Evolutionary conservation across 2,797 vertebrate genomes (phyloP).

Genomic region (Poeciliopsis presidionis): DNA sequence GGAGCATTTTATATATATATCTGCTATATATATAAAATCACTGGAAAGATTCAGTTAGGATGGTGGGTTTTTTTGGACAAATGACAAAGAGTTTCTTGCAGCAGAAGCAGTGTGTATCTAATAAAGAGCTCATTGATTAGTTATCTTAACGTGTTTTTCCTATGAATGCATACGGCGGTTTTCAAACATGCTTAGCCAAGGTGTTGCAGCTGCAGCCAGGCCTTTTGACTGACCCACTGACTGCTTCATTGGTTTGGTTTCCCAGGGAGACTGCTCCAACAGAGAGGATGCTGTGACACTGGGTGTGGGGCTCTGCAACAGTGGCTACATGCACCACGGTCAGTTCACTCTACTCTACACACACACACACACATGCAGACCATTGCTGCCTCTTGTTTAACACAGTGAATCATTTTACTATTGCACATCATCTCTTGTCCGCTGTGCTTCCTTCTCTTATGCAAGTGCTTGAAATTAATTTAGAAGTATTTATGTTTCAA

Average conservation of each 20-base stretch:
- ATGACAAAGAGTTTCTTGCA: neutral
- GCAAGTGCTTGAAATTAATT: slow-evolving; percentile 8
- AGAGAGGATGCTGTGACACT: slow-evolving; percentile 95
- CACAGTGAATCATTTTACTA: neutral
- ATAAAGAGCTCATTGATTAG: neutral
- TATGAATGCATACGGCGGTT: neutral
- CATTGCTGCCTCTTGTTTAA: neutral
- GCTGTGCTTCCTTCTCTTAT: neutral
- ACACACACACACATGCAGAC: neutral
- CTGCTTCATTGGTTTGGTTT: slow-evolving; percentile 71
- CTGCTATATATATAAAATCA: neutral
- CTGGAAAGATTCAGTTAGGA: neutral
- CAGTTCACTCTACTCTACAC: slow-evolving; percentile 57
- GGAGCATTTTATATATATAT: too few relatives aligned
- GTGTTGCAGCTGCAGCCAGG: slow-evolving; percentile 42
- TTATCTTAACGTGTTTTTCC: neutral
- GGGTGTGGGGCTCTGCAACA: slow-evolving; percentile 97
- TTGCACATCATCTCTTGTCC: neutral
- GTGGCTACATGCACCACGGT: slow-evolving; percentile 99
- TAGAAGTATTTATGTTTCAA: neutral
- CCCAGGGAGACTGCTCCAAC: slow-evolving; percentile 94
- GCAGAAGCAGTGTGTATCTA: neutral
- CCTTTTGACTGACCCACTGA: slow-evolving; percentile 44
- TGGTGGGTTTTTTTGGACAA: neutral
- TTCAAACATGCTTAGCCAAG: slow-evolving; percentile 8